A percentile compares a stretch with the other conserved stretches of the same genome.
Conservation (phyloP, 2,113 vertebrate genomes). For the Struthio camelus region DNA sequence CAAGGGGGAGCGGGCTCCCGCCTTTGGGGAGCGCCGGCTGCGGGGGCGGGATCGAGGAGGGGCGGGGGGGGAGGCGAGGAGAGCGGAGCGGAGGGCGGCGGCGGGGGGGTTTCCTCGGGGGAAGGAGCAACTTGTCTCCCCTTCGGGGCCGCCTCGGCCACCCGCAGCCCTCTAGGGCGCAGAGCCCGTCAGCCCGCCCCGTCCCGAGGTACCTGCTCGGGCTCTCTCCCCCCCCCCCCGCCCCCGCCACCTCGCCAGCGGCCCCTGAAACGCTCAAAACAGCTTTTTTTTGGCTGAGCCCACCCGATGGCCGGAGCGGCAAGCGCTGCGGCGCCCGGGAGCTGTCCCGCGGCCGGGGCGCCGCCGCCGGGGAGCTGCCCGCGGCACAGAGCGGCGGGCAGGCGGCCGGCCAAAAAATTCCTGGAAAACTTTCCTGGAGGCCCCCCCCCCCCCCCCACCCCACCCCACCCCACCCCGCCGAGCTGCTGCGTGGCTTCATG, state of each 20-base stretch:
- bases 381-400: accelerated
- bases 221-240: no score
- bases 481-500: no score
- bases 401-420: no score
- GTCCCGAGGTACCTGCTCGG: background rate
- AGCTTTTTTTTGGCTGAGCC: background rate
- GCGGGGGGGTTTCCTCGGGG: background rate
- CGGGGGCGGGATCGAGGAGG: background rate
- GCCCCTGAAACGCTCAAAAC: background rate
- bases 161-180: background rate
- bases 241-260: background rate
- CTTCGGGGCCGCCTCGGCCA: background rate
- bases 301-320: background rate
- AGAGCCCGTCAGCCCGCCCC: background rate
- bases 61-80: background rate
- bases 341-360: background rate
- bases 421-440: no score
- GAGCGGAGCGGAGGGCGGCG: background rate
- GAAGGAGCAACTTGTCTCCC: background rate
- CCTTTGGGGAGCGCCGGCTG: background rate
- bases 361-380: background rate
- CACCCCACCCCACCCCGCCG: no score
- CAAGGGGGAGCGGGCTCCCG: background rate
- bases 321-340: background rate
- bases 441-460: no score